Evolutionary conservation across 2,888 invertebrate genomes (phyloP), one percentile per base, ranked within the genome.

Genomic region (Lithodes maja): DNA sequence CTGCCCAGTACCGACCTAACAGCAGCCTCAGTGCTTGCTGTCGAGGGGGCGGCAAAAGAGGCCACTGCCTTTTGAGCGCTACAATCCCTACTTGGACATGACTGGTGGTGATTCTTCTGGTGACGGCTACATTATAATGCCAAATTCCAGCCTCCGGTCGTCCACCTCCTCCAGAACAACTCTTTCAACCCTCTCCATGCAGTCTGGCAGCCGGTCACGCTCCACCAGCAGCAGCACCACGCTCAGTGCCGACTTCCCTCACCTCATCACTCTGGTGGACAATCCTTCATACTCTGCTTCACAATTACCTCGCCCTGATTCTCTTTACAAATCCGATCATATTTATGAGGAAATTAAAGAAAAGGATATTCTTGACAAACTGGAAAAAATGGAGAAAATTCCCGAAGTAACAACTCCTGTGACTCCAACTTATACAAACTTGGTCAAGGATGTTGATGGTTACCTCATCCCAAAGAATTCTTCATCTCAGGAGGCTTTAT

Each of bases 311-410:
- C 83, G 89, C 50, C 82, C 85, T 15, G 82, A 78, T 61, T 86
- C 89, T 3, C 12, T 85, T 9, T 90, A 90, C 86, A 90, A 87
- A 69, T 78, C 84, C 5, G 86, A 90, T 33, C 91, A 90, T 53
- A 75, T 91, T 7, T 91, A 91, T 61, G 91, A 91, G 68, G 91
- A 91, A 79, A 91, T 91, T n/a, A 86, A 91, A 78, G 91, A 91
- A 17, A 90, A 90, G 5, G 78, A 86, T 3, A 50, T 86, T 33
- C 17, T 55, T n/a, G 79, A 9, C 55, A 86, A 86, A 68, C 86
- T 90, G 85, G 84, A 78, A 52, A 85, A 83, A 53, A 90, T 90
- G 85, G 84, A 78, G 33, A 85, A 83, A 53, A 90, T 90, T 17
- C 54, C 77, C 9, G 88, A 89, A 75, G 86, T 71, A 12, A 81